A percentile compares a stretch with the other conserved stretches of the same genome.
Conservation (phyloP, 1,140 invertebrate genomes). For the Meloidogyne floridensis region DNA sequence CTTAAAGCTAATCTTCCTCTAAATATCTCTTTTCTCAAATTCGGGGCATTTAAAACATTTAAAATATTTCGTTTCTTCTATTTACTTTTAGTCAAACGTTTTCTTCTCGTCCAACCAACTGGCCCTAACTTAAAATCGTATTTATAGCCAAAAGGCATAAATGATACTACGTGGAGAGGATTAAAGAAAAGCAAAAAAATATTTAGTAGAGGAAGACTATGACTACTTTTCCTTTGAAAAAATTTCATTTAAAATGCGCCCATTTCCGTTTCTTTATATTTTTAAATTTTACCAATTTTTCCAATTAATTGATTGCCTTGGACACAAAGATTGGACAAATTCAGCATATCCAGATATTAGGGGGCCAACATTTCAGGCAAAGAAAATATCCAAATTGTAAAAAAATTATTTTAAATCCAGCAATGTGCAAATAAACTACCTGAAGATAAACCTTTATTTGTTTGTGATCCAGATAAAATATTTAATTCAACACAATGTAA, state of each 20-base stretch:
- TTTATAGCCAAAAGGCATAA: too few relatives aligned
- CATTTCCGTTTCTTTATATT: not conserved
- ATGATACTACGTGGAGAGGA: not conserved
- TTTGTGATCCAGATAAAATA: conserved; percentile 65
- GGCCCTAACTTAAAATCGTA: too few relatives aligned
- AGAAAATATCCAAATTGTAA: conserved; percentile 19
- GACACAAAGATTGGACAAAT: conserved; percentile 50
- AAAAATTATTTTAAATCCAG: conserved; percentile 9
- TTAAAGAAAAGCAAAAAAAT: not conserved
- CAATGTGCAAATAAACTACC: conserved; percentile 41
- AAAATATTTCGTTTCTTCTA: too few relatives aligned
- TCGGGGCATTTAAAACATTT: too few relatives aligned
- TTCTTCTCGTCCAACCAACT: too few relatives aligned
- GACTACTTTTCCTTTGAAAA: too few relatives aligned
- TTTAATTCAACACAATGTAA: conserved; percentile 63
- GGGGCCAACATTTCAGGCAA: conserved; percentile 44
- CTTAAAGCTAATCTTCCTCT: too few relatives aligned
- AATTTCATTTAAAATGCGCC: not conserved
- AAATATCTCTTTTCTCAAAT: too few relatives aligned
- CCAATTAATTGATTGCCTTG: conserved; percentile 1
- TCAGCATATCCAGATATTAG: conserved; percentile 52
- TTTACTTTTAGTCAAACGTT: too few relatives aligned
- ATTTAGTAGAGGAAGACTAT: too few relatives aligned
- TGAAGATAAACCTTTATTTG: conserved; percentile 51
- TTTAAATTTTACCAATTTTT: not conserved